A percentile compares a stretch with the other conserved stretches of the same genome.
Evolutionary conservation across 2,888 invertebrate genomes (phyloP).

Genomic region (Nebria brevicollis): DNA sequence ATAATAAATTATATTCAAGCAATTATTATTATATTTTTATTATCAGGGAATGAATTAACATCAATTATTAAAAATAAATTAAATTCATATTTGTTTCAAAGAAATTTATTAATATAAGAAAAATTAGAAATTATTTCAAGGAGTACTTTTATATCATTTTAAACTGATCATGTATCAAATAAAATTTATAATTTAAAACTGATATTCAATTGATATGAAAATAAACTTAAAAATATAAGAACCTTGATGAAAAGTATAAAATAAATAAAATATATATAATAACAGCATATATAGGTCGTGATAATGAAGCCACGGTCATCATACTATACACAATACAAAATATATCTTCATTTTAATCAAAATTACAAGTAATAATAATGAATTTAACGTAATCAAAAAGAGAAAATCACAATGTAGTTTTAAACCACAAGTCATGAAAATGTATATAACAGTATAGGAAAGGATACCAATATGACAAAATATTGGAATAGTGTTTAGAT

Average conservation of each 20-base stretch:
- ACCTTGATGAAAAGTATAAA: conserved; percentile 9
- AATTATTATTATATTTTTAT: not conserved
- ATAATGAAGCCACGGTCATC: conserved; percentile 6
- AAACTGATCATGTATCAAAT: too few species aligned
- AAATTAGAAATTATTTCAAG: not conserved
- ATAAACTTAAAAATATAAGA: not conserved
- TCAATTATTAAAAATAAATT: not conserved
- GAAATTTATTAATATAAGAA: not conserved
- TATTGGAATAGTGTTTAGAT: not conserved
- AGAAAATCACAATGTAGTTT: not conserved
- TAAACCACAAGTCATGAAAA: conserved; percentile 11
- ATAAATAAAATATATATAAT: conserved; percentile 2
- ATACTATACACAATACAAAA: conserved; percentile 13
- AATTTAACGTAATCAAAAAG: not conserved
- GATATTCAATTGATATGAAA: too few species aligned
- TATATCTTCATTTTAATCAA: conserved; percentile 1
- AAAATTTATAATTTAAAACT: not conserved
- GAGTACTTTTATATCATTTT: too few species aligned
- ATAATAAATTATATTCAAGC: not conserved
- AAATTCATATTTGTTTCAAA: not conserved
- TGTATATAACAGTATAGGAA: not conserved
- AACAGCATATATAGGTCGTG: not conserved
- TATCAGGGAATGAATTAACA: not conserved
- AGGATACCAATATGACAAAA: not conserved
- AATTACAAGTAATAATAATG: conserved; percentile 9